Evolutionary conservation across 2,797 vertebrate genomes (phyloP).

Genomic region (Fratercula arctica): DNA sequence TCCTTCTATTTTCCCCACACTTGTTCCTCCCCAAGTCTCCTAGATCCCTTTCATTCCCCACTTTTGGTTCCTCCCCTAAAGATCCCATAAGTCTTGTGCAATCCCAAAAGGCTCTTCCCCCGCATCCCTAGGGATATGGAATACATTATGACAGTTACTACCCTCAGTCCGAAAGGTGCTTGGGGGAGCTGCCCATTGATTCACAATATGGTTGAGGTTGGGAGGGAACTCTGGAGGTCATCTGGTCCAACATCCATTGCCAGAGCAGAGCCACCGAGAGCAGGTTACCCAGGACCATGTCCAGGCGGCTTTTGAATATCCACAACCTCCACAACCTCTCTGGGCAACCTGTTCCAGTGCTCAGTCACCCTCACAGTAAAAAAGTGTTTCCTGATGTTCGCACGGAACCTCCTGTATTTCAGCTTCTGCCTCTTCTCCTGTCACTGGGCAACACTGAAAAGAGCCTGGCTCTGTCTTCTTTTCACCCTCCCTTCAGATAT

Average conservation of each 20-base stretch:
- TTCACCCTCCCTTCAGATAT: too few species aligned
- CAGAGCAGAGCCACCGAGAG: too few species aligned
- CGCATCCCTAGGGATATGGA: not conserved
- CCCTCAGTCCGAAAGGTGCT: not conserved
- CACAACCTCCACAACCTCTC: too few species aligned
- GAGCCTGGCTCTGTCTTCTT: too few species aligned
- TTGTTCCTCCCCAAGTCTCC: too few species aligned
- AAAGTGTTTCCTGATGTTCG: not conserved
- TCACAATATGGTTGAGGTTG: not conserved
- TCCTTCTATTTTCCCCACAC: not conserved
- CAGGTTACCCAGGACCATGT: too few species aligned
- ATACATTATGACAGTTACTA: not conserved
- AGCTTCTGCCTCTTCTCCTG: not conserved
- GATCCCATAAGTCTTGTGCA: not conserved
- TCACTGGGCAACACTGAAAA: too few species aligned
- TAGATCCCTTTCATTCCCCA: not conserved
- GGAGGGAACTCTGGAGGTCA: not conserved
- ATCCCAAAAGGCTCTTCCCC: too few species aligned
- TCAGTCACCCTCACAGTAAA: not conserved
- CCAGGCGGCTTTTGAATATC: too few species aligned
- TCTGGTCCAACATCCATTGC: too few species aligned
- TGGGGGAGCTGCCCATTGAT: not conserved
- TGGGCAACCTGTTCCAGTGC: too few species aligned
- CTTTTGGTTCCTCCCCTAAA: not conserved
- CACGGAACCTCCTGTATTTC: not conserved